Conservation (phyloP, 2,113 vertebrate genomes). For the Siniperca chuatsi region DNA sequence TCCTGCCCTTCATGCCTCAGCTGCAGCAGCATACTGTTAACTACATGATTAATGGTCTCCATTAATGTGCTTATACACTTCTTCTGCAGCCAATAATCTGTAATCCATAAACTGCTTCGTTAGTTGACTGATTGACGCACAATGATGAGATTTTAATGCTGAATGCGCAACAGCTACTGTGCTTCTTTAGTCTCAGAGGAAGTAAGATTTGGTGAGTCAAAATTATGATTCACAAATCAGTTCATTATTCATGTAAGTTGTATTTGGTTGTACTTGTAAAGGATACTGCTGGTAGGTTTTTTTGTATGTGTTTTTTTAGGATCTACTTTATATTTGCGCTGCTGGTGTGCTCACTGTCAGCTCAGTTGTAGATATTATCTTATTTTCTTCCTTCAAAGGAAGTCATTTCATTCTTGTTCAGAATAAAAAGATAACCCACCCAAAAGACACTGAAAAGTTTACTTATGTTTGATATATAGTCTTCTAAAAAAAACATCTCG, state of each 20-base stretch:
- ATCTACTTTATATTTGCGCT: neutral
- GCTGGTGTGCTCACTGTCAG: no score
- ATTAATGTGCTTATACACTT: slow-evolving; percentile 77
- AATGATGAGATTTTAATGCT: slow-evolving; percentile 51
- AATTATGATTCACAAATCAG: neutral
- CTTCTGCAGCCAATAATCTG: slow-evolving; percentile 66
- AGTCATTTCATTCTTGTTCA: neutral
- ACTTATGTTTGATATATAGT: neutral
- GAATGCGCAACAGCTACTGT: slow-evolving; percentile 61
- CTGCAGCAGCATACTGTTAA: slow-evolving; percentile 64
- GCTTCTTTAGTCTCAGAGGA: slow-evolving; percentile 74
- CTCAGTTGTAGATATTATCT: no score
- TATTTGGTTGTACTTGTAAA: neutral
- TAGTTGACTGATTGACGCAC: slow-evolving; percentile 47
- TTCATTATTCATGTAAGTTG: neutral
- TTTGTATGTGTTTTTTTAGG: neutral
- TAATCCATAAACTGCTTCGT: slow-evolving; percentile 64
- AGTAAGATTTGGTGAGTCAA: neutral
- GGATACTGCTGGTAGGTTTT: slow-evolving; percentile 4
- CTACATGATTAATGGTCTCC: slow-evolving; percentile 76
- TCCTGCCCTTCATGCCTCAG: slow-evolving; percentile 45
- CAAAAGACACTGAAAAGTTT: neutral
- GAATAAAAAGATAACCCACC: neutral
- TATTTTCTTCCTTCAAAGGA: neutral
- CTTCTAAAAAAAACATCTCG: neutral